Evolutionary conservation across 2,797 vertebrate genomes (phyloP).

Genomic region (Tinamus major): DNA sequence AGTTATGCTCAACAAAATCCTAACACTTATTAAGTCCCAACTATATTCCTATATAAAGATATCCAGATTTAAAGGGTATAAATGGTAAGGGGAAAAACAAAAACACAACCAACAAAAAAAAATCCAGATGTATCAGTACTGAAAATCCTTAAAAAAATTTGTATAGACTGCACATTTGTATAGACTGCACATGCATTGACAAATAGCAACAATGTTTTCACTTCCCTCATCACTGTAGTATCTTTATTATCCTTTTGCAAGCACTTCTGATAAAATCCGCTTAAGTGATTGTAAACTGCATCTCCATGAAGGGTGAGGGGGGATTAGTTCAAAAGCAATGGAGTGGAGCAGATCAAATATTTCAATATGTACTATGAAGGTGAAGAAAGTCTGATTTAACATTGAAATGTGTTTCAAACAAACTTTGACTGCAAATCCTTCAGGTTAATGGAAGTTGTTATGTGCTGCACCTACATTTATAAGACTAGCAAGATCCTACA

Average conservation of each 20-base stretch:
- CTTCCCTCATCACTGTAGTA: neutral
- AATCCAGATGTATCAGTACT: neutral
- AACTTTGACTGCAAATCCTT: neutral
- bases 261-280: neutral
- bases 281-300: neutral
- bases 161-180: slow-evolving; percentile 7
- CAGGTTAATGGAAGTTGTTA: neutral
- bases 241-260: neutral
- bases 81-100: neutral
- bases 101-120: neutral
- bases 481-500: neutral
- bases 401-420: neutral
- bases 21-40: neutral
- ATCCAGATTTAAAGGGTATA: slow-evolving; percentile 16
- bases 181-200: neutral
- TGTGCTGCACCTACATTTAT: neutral
- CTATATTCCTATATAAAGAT: neutral
- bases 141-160: slow-evolving; percentile 26
- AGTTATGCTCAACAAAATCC: neutral
- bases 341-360: neutral
- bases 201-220: slow-evolving; percentile 24
- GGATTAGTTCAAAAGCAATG: neutral
- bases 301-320: rapidly evolving
- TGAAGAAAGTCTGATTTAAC: neutral
- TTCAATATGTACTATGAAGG: neutral